Percentiles rank a stretch among this genome's conserved stretches.
phyloP scores from a whole-genome alignment of 2,888 invertebrate species.

The Villa cingulata region DNA sequence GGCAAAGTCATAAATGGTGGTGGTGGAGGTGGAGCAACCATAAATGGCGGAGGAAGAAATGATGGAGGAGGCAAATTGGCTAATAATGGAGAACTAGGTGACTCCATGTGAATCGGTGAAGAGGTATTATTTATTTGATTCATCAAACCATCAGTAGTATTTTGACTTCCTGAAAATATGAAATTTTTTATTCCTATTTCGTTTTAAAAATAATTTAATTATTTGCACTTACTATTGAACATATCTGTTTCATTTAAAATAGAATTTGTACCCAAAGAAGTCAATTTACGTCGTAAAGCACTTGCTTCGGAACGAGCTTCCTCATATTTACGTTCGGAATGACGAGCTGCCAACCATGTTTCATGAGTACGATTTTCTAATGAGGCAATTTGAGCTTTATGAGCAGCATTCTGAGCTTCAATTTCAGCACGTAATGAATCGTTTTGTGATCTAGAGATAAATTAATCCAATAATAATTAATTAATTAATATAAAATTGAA shows the following conservation, averaged over 20 bases:
- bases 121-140: constrained; percentile 25
- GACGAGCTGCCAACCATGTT: constrained; percentile 71
- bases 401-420: constrained; percentile 63
- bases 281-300: constrained; percentile 47
- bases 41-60: constrained; percentile 47
- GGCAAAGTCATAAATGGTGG: constrained; percentile 47
- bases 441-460: constrained; percentile 38
- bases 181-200: neutral
- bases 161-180: constrained; percentile 6
- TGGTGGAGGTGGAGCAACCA: constrained; percentile 48
- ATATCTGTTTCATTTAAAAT: constrained; percentile 7
- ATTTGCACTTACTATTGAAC: constrained; percentile 6
- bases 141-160: constrained; percentile 11
- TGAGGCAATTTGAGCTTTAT: constrained; percentile 55
- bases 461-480: constrained; percentile 4
- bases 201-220: neutral
- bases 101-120: constrained; percentile 33
- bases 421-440: constrained; percentile 64
- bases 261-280: constrained; percentile 22
- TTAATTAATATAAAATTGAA: neutral
- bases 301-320: constrained; percentile 62
- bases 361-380: constrained; percentile 75
- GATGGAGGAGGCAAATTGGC: constrained; percentile 43
- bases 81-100: constrained; percentile 33
- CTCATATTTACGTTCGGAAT: constrained; percentile 68